Evolutionary conservation across 1,140 invertebrate species (phyloP), one percentile per base, ranked within the genome.

Genomic region (Drosophila nannoptera): DNA sequence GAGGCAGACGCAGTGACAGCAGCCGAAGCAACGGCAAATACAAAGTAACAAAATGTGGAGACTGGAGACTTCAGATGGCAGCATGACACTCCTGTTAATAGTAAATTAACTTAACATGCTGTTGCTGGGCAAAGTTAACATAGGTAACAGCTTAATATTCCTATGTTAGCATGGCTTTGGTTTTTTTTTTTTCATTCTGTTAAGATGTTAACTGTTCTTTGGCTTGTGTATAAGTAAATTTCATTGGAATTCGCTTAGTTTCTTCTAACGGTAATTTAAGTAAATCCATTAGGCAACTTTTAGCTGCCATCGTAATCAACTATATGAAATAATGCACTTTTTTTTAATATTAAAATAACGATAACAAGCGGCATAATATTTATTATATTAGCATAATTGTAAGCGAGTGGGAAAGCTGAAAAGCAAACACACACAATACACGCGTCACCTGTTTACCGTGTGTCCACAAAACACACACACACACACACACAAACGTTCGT

Each of bases 371-470:
- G 64, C 70, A 84, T 76, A 68, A 68, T 71, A 58, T 67, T 50
- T 64, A 53, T 73, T 59, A 65, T 66, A 68, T 81, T 70, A 58
- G 50, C 64, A 59, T 73, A 61, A 61, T 58, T 48, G 46, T 42
- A 36, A 33, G 29, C 38, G 43, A 68, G 55, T 62, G 61, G 69
- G 50, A 63, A 74, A 82, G 60, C 52, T 69, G 58, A 50, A 63
- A 32, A 62, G 67, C 59, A 74, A 82, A 45, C 48, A 35, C 46
- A 56, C 35, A 65, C 29, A 9, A 31, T 9, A 45, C 14, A 60
- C 55, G 52, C 73, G 59, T 84, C 81, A 84, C 80, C 80, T 84
- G 80, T 86, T 80, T 71, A 66, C 66, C 66, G 54, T 49, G 62
- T 72, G 56, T 36, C 45, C 61, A 72, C 38, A 36, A 48, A 32